Conservation (phyloP, 2,888 invertebrate genomes). For the Piscicola geometra region DNA sequence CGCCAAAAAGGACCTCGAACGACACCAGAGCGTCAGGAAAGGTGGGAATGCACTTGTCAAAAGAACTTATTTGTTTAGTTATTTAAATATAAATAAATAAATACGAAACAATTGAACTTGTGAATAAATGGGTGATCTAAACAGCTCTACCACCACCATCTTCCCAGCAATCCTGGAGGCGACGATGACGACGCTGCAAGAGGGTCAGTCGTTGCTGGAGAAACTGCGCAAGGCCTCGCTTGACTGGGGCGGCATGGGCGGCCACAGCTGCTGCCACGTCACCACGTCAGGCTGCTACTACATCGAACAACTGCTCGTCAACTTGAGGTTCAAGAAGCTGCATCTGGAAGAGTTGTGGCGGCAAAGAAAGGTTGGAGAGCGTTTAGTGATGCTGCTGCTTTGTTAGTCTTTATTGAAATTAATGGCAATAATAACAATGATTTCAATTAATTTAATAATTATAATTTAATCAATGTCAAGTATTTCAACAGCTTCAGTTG, state of each 20-base stretch:
- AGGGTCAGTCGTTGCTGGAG: slow-evolving; percentile 71
- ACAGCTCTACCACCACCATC: neutral
- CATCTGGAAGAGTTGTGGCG: slow-evolving; percentile 65
- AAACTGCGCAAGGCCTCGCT: slow-evolving; percentile 70
- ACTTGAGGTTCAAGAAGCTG: slow-evolving; percentile 64
- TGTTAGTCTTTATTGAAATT: too few relatives aligned
- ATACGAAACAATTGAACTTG: neutral
- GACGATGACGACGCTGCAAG: slow-evolving; percentile 73
- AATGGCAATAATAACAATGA: neutral
- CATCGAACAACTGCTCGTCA: slow-evolving; percentile 57
- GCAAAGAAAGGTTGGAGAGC: slow-evolving; percentile 61
- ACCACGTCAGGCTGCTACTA: slow-evolving; percentile 58
- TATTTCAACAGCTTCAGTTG: slow-evolving; percentile 62
- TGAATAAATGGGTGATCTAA: too few relatives aligned
- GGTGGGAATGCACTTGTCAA: too few relatives aligned
- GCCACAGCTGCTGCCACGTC: slow-evolving; percentile 62
- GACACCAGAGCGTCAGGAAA: slow-evolving; percentile 66
- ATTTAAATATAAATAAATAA: too few relatives aligned
- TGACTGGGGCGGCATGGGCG: slow-evolving; percentile 59
- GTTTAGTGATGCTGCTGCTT: too few relatives aligned
- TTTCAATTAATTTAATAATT: too few relatives aligned
- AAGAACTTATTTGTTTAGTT: too few relatives aligned
- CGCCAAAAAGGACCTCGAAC: slow-evolving; percentile 67
- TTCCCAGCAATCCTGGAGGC: slow-evolving; percentile 65
- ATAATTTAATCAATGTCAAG: too few relatives aligned